Conservation (phyloP, 2,797 vertebrate genomes). For the Acrossocheilus fasciatus region DNA sequence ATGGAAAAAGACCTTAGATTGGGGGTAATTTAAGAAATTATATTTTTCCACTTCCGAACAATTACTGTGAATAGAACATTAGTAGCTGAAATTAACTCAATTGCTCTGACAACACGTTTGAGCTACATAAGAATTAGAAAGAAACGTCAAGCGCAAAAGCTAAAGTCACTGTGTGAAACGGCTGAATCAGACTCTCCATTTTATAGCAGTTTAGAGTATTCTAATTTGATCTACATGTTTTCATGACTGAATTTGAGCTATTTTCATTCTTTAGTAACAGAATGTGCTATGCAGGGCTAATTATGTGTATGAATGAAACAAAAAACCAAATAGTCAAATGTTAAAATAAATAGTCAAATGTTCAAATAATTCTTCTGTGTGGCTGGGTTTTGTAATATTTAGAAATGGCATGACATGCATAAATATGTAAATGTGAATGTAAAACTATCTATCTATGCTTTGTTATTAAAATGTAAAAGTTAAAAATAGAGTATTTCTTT, state of each 20-base stretch:
- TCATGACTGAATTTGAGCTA: conserved; percentile 8
- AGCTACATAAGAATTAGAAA: conserved; percentile 27
- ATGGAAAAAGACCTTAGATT: conserved; percentile 46
- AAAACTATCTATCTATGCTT: background rate
- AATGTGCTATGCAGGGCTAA: background rate
- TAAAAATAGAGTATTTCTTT: background rate
- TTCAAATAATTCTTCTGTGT: background rate
- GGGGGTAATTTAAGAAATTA: conserved; percentile 51
- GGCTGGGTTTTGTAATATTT: background rate
- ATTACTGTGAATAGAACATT: conserved; percentile 46
- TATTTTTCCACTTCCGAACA: conserved; percentile 47
- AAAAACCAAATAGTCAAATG: background rate
- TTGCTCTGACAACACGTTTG: conserved; percentile 26
- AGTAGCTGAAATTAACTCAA: conserved; percentile 41
- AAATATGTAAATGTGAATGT: background rate
- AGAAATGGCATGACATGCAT: background rate
- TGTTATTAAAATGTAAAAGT: background rate
- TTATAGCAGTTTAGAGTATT: background rate
- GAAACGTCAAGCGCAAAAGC: background rate
- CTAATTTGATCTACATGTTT: conserved; percentile 15
- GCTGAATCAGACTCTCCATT: conserved; percentile 37
- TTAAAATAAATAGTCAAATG: background rate
- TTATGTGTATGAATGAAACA: background rate
- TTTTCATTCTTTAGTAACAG: background rate
- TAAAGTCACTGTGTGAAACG: conserved; percentile 14